These are phyloP conservation scores for Elaphurus davidianus DNA, from an alignment of 2,113 vertebrate species.

Conservation along the genomic window DNA sequence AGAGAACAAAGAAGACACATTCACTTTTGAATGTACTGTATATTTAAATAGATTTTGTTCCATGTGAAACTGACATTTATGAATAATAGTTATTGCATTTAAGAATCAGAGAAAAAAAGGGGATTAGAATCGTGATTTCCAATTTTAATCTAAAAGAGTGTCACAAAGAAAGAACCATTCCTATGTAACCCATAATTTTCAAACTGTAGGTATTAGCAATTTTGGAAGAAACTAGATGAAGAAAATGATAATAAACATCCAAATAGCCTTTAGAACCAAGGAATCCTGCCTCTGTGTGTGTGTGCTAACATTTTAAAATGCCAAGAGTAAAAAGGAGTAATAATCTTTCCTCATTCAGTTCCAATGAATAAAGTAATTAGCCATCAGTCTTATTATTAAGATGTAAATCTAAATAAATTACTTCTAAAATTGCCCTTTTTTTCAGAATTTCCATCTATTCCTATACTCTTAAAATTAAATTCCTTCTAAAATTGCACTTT, in stretches of 20 bases:
- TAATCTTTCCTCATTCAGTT: neutral
- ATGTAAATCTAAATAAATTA: neutral
- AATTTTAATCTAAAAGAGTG: neutral
- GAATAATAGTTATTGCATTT: neutral
- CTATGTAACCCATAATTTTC: neutral
- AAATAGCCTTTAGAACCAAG: neutral
- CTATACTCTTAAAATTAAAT: neutral
- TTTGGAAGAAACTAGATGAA: neutral
- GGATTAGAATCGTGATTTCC: neutral
- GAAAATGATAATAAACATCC: neutral
- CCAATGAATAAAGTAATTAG: neutral
- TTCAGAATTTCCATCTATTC: neutral
- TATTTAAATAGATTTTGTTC: neutral
- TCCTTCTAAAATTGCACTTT: neutral
- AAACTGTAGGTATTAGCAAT: neutral
- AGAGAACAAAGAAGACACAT: constrained; percentile 21
- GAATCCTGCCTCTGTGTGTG: neutral
- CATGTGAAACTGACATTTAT: neutral
- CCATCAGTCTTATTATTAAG: neutral
- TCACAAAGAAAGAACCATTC: neutral
- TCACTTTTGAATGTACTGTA: neutral
- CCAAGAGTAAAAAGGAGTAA: neutral
- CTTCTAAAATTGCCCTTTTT: neutral
- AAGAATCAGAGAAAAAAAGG: neutral
- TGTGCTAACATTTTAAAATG: neutral